Evolutionary conservation across 2,888 invertebrate species (phyloP), one percentile per base, ranked within the genome.

Genomic region (Lasioglossum morio): DNA sequence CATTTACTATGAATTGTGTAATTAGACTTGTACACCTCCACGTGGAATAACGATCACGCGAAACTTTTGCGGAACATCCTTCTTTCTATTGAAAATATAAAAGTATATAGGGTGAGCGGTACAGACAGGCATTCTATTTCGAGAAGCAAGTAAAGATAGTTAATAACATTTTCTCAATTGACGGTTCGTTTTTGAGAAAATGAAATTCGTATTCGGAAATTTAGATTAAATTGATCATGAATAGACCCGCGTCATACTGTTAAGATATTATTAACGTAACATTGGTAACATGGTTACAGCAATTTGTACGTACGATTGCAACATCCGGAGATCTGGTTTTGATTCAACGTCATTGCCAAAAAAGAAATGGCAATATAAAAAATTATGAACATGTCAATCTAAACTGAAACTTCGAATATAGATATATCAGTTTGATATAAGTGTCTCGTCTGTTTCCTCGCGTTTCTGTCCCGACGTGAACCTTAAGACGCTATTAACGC

Each of bases 1-100:
- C 53, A 48, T 77, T 77, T 63, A 30, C 43, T 30, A 14, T 46
- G 57, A 63, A 66, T 43, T 76, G 40, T 70, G 40, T 40, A 70
- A 70, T 70, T 70, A 70, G 70, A 40, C 0, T 40, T 70, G 5
- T 0, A 14, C 37, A n/a, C n/a, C n/a, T n/a, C n/a, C 66, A 10
- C 23, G 16, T 7, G 30, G 5, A 63, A 66, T 66, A 37, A 69
- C 4, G 63, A 0, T 1, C 27, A 14, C 12, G 60, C 14, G 10
- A 16, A 30, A 63, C 30, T 63, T 63, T 63, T 19, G 30, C 63
- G 30, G 63, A 16, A 14, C 63, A 12, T 63, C 16, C 16, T 30
- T 63, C 63, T 30, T 57, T 57, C 4, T 1, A 57, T n/a, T 12
- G n/a, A 57, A 12, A 12, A n/a, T n/a, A 4, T n/a, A 53, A 10